Conservation (phyloP, 2,797 vertebrate genomes). For the Sebastes variabilis region DNA sequence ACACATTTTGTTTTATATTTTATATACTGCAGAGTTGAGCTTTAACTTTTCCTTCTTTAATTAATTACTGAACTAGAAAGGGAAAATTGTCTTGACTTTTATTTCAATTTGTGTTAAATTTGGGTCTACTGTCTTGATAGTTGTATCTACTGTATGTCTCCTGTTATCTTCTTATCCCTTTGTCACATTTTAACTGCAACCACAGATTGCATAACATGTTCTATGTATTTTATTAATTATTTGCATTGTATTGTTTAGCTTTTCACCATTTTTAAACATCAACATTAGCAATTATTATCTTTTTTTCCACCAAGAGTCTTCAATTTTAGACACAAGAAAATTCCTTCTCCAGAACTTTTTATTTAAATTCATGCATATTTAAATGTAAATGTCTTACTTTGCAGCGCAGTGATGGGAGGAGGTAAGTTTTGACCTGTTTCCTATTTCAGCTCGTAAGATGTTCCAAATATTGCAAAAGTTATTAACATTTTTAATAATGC, state of each 20-base stretch:
- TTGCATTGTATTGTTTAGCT: not conserved
- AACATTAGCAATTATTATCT: too few relatives aligned
- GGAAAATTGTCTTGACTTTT: not conserved
- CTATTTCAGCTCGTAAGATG: not conserved
- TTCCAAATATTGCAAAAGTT: not conserved
- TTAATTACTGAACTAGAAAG: not conserved
- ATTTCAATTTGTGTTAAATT: not conserved
- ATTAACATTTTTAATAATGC: not conserved
- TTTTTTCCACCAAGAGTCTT: not conserved
- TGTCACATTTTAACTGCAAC: not conserved
- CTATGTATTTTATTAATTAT: not conserved
- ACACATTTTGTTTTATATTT: not conserved
- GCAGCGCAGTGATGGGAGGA: conserved; percentile 21
- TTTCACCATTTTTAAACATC: too few relatives aligned
- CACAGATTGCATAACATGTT: not conserved
- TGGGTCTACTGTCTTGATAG: not conserved
- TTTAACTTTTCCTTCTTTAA: not conserved
- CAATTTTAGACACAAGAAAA: not conserved
- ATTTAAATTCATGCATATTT: not conserved
- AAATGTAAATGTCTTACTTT: not conserved
- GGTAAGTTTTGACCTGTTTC: not conserved
- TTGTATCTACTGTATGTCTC: not conserved
- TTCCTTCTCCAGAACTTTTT: not conserved
- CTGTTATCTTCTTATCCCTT: too few relatives aligned
- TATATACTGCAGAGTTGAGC: not conserved